A percentile compares a stretch with the other conserved stretches of the same genome.
Evolutionary conservation across 2,113 vertebrate genomes (phyloP).

Genomic region (Engraulis encrasicolus): DNA sequence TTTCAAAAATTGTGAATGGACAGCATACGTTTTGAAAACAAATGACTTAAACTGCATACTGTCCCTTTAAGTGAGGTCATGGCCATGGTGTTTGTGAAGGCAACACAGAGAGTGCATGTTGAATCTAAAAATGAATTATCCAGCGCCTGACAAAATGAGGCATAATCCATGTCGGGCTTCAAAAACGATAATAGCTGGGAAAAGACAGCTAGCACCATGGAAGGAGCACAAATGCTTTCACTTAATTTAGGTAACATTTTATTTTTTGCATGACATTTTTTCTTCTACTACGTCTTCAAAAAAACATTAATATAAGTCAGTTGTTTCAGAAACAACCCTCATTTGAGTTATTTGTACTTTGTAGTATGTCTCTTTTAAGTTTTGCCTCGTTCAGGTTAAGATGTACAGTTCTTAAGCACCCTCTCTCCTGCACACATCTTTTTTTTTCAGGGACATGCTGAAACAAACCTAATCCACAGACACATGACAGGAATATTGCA

Average conservation of each 20-base stretch:
- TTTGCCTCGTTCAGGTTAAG: background rate
- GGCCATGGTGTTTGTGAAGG: background rate
- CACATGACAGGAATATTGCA: background rate
- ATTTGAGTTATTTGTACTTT: background rate
- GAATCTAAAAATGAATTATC: constrained; percentile 63
- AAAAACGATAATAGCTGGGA: constrained; percentile 44
- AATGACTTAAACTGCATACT: too few species aligned
- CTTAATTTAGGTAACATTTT: too few species aligned
- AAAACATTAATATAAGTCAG: background rate
- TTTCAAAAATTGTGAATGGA: too few species aligned
- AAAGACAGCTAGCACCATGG: background rate
- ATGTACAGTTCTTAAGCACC: background rate
- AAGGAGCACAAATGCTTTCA: background rate
- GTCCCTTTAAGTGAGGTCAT: background rate
- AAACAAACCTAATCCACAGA: constrained; percentile 5
- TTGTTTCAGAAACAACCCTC: background rate
- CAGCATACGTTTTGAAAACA: too few species aligned
- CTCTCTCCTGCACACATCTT: constrained; percentile 1
- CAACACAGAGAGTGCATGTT: constrained; percentile 34
- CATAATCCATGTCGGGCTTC: constrained; percentile 60
- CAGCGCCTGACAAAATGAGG: constrained; percentile 55
- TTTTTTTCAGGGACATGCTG: background rate
- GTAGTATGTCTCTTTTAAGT: background rate
- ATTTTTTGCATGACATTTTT: background rate
- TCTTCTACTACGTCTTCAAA: too few species aligned